Evolutionary conservation across 2,888 invertebrate species (phyloP).

Genomic region (Agriopis marginaria): DNA sequence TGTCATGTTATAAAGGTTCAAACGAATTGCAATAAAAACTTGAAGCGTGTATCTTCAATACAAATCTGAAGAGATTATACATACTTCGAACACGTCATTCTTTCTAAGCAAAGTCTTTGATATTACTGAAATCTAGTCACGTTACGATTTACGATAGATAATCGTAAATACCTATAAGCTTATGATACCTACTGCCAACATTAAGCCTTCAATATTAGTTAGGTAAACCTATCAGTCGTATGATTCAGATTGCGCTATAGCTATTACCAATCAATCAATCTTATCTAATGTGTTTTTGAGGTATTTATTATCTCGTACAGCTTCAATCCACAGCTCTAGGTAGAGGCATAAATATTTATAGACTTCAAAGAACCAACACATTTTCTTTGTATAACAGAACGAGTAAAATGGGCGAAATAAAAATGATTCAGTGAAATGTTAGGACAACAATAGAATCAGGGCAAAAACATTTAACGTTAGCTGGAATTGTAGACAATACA

Average conservation of each 20-base stretch:
- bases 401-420: conserved; percentile 35
- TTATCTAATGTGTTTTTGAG: conserved; percentile 24
- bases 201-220: conserved; percentile 11
- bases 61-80: conserved; percentile 10
- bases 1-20: conserved; percentile 30
- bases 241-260: conserved; percentile 28
- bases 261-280: conserved; percentile 35
- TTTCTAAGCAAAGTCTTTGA: too few species aligned
- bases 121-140: conserved; percentile 10
- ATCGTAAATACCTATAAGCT: conserved; percentile 6
- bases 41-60: conserved; percentile 12
- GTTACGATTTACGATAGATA: conserved; percentile 5
- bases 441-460: conserved; percentile 36
- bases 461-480: conserved; percentile 32
- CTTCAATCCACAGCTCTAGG: conserved; percentile 33
- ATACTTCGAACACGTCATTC: conserved; percentile 13
- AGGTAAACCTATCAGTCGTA: conserved; percentile 19
- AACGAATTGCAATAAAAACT: conserved; percentile 30
- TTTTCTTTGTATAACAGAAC: conserved; percentile 35
- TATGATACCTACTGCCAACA: conserved; percentile 4
- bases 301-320: conserved; percentile 35
- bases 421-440: conserved; percentile 39
- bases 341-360: conserved; percentile 37
- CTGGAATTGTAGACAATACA: conserved; percentile 23
- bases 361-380: conserved; percentile 38